phyloP scores from a whole-genome alignment of 2,113 vertebrate genomes.

The Alosa alosa region DNA sequence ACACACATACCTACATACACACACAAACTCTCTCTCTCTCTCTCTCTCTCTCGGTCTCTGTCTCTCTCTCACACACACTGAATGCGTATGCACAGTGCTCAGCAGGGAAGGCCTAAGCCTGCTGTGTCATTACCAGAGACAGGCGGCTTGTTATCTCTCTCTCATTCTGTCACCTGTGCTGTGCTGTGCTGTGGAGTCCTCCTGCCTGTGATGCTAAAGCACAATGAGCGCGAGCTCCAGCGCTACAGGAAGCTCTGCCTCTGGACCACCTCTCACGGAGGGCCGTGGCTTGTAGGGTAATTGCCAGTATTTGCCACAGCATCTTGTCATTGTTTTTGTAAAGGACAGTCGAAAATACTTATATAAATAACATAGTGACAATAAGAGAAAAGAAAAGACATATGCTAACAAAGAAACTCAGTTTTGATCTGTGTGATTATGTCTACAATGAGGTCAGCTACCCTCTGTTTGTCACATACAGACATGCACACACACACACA shows the following conservation, averaged over 20 bases:
- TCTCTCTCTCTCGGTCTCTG: no score
- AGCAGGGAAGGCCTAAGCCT: conserved; percentile 37
- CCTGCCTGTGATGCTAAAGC: not conserved
- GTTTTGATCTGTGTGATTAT: not conserved
- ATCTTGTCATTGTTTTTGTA: not conserved
- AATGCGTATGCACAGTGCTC: not conserved
- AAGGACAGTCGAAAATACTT: not conserved
- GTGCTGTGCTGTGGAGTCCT: not conserved
- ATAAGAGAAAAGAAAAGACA: not conserved
- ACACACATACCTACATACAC: not conserved
- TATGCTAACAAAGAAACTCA: not conserved
- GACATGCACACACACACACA: not conserved
- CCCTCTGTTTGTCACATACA: not conserved
- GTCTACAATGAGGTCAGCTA: not conserved
- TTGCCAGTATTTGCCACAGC: not conserved
- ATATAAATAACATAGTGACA: not conserved
- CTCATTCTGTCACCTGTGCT: not conserved
- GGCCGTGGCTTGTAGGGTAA: not conserved
- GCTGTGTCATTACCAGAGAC: conserved; percentile 37
- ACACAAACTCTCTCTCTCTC: no score
- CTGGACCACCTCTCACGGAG: not conserved
- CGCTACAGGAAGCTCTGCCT: not conserved
- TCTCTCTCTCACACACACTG: not conserved
- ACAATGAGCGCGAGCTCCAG: not conserved
- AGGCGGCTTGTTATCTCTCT: conserved; percentile 7